These are phyloP conservation scores for Aphelenchoides bicaudatus DNA, from an alignment of 2,888 invertebrate genomes.

Conservation along the genomic window DNA sequence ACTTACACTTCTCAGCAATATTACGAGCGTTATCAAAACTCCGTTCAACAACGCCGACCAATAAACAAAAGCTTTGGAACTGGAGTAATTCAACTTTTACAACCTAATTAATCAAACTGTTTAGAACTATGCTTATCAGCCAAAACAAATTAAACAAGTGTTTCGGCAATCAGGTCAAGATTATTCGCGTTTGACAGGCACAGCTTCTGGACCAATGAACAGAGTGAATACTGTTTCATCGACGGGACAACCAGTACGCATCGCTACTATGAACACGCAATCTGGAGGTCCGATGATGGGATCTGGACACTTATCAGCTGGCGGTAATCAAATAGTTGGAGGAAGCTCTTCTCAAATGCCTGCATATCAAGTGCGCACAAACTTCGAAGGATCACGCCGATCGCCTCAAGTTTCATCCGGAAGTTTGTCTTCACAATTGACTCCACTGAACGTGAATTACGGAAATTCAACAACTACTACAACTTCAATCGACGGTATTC, in stretches of 20 bases:
- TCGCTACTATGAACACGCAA: neutral
- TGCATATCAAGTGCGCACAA: neutral
- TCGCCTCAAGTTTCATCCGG: neutral
- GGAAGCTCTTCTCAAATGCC: neutral
- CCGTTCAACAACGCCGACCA: neutral
- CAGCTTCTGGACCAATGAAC: neutral
- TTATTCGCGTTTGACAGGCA: neutral
- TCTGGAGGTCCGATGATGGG: neutral
- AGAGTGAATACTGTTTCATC: neutral
- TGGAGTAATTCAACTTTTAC: neutral
- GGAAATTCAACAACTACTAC: constrained; percentile 2
- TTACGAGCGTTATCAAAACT: constrained; percentile 2
- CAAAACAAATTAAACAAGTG: neutral
- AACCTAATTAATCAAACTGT: neutral
- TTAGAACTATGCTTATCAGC: constrained; percentile 1
- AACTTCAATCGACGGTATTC: constrained; percentile 15
- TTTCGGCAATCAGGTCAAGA: constrained; percentile 5
- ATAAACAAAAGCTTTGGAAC: neutral
- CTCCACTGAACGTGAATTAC: constrained; percentile 8
- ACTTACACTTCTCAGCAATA: constrained; percentile 2
- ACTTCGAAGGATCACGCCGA: neutral
- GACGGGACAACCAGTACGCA: neutral
- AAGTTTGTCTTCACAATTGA: constrained; percentile 9
- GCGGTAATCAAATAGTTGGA: neutral
- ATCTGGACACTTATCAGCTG: neutral